Percentiles rank a stretch among this genome's conserved stretches.
Conservation (phyloP, 2,888 invertebrate species). For the Scaptomyza flava region DNA sequence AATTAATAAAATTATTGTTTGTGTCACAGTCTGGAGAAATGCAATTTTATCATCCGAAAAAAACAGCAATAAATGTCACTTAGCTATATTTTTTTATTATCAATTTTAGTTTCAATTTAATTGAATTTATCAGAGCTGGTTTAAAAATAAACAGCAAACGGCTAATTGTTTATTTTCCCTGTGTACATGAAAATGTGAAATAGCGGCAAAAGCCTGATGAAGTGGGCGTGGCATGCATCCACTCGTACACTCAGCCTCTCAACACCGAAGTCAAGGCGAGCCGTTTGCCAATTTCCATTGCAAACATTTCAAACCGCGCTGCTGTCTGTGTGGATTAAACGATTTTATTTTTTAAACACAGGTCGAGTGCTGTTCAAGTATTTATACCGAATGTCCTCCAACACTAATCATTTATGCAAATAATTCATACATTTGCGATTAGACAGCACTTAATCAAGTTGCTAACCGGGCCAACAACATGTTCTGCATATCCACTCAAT, state of each 20-base stretch:
- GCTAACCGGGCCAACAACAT: conserved; percentile 21
- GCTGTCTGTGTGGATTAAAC: conserved; percentile 26
- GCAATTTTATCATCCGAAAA: neutral
- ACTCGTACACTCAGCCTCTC: neutral
- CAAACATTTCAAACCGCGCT: conserved; percentile 1
- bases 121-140: neutral
- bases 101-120: neutral
- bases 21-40: neutral
- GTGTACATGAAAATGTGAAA: neutral
- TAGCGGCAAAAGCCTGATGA: neutral
- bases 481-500: conserved; percentile 13
- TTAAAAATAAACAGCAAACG: neutral
- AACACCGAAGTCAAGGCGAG: conserved; percentile 12
- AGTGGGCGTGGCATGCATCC: conserved; percentile 7
- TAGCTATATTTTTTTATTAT: neutral
- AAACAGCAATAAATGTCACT: neutral
- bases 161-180: neutral
- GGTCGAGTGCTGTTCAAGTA: conserved; percentile 3
- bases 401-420: conserved; percentile 65
- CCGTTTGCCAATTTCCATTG: conserved; percentile 10
- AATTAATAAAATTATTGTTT: neutral
- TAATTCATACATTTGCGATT: conserved; percentile 68
- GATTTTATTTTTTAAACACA: neutral
- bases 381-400: conserved; percentile 1
- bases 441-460: conserved; percentile 57